Conservation (phyloP, 1,140 invertebrate species). For the Parasteatoda tepidariorum region DNA sequence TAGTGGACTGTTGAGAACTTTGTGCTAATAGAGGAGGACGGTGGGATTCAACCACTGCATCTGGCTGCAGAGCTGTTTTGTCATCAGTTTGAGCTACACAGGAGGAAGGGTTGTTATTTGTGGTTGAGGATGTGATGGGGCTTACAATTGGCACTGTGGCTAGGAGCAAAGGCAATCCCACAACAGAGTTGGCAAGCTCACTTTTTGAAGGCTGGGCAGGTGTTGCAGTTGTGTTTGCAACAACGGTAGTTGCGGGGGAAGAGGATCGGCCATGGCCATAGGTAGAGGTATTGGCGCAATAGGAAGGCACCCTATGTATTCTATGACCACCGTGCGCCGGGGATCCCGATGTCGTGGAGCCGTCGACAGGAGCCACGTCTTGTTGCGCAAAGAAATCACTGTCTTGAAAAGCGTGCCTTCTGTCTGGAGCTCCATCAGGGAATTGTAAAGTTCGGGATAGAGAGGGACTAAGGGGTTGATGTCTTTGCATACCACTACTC, state of each 20-base stretch:
- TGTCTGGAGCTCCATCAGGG: slow-evolving; percentile 50
- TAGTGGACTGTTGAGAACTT: slow-evolving; percentile 36
- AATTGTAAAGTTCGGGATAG: slow-evolving; percentile 21
- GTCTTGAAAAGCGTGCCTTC: slow-evolving; percentile 54
- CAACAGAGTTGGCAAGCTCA: slow-evolving; percentile 57
- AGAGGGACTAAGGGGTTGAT: slow-evolving; percentile 40
- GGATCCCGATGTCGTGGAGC: slow-evolving; percentile 41
- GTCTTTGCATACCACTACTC: background rate
- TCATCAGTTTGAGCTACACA: background rate
- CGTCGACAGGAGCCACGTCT: slow-evolving; percentile 43
- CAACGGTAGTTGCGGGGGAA: slow-evolving; percentile 3
- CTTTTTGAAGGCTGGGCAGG: slow-evolving; percentile 40
- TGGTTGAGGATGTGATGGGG: slow-evolving; percentile 15
- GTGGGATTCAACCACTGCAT: slow-evolving; percentile 30
- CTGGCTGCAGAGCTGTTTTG: slow-evolving; percentile 51
- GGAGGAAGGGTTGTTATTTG: slow-evolving; percentile 3
- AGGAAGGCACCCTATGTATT: slow-evolving; percentile 53
- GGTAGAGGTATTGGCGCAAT: slow-evolving; percentile 50
- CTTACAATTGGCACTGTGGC: slow-evolving; percentile 58
- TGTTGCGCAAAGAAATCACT: slow-evolving; percentile 24
- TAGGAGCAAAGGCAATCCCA: slow-evolving; percentile 56
- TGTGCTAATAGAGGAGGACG: slow-evolving; percentile 44
- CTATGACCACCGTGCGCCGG: slow-evolving; percentile 48
- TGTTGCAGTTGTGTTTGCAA: background rate
- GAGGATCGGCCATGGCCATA: slow-evolving; percentile 30